Evolutionary conservation across 2,888 invertebrate species (phyloP).

Genomic region (Phrixothrix hirtus): DNA sequence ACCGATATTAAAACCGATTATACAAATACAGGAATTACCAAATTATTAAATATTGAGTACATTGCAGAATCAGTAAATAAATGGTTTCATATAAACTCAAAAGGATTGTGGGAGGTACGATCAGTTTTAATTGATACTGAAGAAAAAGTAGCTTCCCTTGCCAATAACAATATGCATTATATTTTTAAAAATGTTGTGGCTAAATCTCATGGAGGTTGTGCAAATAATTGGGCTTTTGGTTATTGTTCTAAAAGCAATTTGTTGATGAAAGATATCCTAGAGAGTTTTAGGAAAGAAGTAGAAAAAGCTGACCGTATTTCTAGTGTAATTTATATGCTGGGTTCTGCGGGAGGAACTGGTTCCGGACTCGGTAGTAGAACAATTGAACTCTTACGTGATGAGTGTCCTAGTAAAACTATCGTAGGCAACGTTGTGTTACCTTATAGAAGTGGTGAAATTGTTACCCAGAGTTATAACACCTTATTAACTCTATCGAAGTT

Average conservation of each 20-base stretch:
- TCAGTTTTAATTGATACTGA: conserved; percentile 60
- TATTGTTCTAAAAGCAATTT: conserved; percentile 54
- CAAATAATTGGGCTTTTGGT: conserved; percentile 62
- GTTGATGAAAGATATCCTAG: conserved; percentile 50
- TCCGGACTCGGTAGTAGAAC: conserved; percentile 59
- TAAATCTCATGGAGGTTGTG: conserved; percentile 56
- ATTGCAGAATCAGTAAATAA: conserved; percentile 47
- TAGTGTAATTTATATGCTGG: conserved; percentile 56
- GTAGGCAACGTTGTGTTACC: conserved; percentile 56
- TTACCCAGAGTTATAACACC: conserved; percentile 60
- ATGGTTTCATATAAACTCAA: conserved; percentile 55
- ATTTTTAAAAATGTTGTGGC: conserved; percentile 53
- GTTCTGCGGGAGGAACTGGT: conserved; percentile 61
- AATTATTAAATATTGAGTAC: conserved; percentile 47
- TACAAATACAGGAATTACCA: conserved; percentile 41
- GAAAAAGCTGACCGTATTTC: conserved; percentile 55
- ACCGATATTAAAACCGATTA: conserved; percentile 48
- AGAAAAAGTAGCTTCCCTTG: conserved; percentile 54
- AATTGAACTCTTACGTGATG: conserved; percentile 53
- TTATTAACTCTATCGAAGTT: conserved; percentile 57
- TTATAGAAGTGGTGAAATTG: conserved; percentile 58
- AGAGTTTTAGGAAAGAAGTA: conserved; percentile 52
- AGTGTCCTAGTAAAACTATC: conserved; percentile 57
- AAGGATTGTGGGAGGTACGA: conserved; percentile 52
- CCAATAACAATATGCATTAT: conserved; percentile 45